Evolutionary conservation across 2,113 vertebrate species (phyloP).

Genomic region (Lota lota): DNA sequence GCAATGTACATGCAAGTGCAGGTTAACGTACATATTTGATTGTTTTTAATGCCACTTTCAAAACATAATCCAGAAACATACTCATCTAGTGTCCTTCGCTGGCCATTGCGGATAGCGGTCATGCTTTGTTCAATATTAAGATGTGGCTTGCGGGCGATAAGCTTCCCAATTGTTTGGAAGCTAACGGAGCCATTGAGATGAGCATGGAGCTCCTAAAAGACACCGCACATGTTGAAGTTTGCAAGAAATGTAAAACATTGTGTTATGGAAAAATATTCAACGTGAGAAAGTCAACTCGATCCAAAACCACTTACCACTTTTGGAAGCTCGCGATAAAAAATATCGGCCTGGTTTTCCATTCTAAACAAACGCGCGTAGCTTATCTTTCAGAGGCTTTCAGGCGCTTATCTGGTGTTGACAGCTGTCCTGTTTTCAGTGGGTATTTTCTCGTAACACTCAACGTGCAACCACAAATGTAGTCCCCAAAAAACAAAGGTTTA

Average conservation of each 20-base stretch:
- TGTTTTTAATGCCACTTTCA: too few relatives aligned
- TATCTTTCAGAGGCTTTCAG: too few relatives aligned
- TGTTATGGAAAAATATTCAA: too few relatives aligned
- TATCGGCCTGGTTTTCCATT: slow-evolving; percentile 58
- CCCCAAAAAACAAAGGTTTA: slow-evolving; percentile 18
- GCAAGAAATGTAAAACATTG: not conserved
- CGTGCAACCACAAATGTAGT: slow-evolving; percentile 41
- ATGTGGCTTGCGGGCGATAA: slow-evolving; percentile 81
- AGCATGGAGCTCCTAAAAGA: slow-evolving; percentile 89
- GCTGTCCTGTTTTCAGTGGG: slow-evolving; percentile 49
- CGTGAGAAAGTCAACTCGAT: not conserved
- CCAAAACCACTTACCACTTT: slow-evolving; percentile 67
- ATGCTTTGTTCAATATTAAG: slow-evolving; percentile 82
- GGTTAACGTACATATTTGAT: too few relatives aligned
- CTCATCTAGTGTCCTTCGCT: slow-evolving; percentile 88
- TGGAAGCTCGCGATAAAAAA: slow-evolving; percentile 68
- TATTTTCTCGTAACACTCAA: slow-evolving; percentile 48
- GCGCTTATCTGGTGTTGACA: not conserved
- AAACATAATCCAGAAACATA: slow-evolving; percentile 35
- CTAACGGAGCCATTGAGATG: slow-evolving; percentile 95
- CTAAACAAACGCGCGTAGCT: not conserved
- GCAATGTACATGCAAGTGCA: too few relatives aligned
- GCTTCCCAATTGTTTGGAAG: slow-evolving; percentile 83
- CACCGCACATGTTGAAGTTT: slow-evolving; percentile 32
- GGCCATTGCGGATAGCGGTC: slow-evolving; percentile 87